Percentiles rank a stretch among this genome's conserved stretches.
Conservation (phyloP, 2,113 vertebrate species). For the Misgurnus anguillicaudatus region DNA sequence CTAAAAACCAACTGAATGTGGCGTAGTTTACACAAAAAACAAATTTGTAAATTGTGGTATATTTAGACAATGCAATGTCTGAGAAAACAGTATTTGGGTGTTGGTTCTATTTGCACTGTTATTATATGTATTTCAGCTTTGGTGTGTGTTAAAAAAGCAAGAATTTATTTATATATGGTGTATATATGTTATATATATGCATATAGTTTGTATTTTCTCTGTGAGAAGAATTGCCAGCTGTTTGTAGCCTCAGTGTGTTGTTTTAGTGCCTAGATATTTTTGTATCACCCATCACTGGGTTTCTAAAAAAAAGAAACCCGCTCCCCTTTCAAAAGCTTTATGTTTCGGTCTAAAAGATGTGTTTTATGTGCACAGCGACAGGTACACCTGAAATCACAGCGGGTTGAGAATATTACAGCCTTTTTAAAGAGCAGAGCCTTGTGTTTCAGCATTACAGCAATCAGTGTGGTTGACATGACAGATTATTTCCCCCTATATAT, state of each 20-base stretch:
- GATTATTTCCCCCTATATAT: not conserved
- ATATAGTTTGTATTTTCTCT: conserved; percentile 17
- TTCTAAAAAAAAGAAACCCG: not conserved
- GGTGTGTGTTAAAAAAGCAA: not conserved
- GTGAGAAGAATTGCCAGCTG: conserved; percentile 12
- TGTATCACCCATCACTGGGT: conserved; percentile 17
- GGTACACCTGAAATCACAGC: conserved; percentile 14
- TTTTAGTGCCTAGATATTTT: conserved; percentile 38
- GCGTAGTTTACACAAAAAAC: not conserved
- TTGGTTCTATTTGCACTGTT: conserved; percentile 25
- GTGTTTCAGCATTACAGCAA: not conserved
- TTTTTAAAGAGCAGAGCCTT: not conserved
- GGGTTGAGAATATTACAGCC: not conserved
- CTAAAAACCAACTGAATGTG: conserved; percentile 33
- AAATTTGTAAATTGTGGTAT: not conserved
- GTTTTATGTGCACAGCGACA: conserved; percentile 14
- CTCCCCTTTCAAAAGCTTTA: conserved; percentile 1
- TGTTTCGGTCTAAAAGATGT: conserved; percentile 31
- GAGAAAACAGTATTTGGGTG: conserved; percentile 15
- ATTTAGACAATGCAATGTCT: not conserved
- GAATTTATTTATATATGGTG: not conserved
- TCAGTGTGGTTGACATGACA: conserved; percentile 8
- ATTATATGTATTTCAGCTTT: conserved; percentile 18
- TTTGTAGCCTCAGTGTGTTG: conserved; percentile 16
- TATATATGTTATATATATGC: not conserved